These are phyloP conservation scores for Idaea dimidiata DNA, from an alignment of 2,888 invertebrate genomes.

Conservation along the genomic window DNA sequence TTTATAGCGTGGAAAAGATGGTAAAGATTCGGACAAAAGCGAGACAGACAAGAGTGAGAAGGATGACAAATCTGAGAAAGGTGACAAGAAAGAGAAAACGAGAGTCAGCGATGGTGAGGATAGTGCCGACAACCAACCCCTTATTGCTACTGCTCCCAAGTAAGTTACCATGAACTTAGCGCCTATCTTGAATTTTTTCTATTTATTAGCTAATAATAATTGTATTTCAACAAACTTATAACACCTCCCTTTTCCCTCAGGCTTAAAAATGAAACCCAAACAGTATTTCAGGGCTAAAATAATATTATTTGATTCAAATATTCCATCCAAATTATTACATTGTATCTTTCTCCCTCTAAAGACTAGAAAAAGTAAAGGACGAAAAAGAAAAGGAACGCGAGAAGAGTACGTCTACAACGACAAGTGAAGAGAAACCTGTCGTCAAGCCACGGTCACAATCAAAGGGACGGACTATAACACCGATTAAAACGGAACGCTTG, in stretches of 20 bases:
- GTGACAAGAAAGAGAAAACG: conserved; percentile 61
- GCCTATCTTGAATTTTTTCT: no score
- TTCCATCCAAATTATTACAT: neutral
- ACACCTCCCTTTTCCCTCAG: no score
- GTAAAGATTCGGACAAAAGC: conserved; percentile 70
- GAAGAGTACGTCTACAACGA: conserved; percentile 44
- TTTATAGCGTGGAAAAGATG: conserved; percentile 57
- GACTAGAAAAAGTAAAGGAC: conserved; percentile 14
- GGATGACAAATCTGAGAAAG: conserved; percentile 58
- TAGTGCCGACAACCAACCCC: conserved; percentile 75
- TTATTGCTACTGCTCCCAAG: conserved; percentile 63
- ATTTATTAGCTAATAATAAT: no score
- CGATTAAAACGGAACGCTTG: conserved; percentile 53
- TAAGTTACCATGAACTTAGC: conserved; percentile 36
- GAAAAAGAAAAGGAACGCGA: conserved; percentile 48
- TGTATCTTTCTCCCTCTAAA: neutral
- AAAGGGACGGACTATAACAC: conserved; percentile 57
- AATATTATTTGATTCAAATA: neutral
- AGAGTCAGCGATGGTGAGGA: conserved; percentile 70
- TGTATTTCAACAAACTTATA: no score
- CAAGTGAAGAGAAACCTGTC: conserved; percentile 58
- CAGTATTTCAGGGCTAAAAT: neutral
- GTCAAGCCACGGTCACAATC: conserved; percentile 65
- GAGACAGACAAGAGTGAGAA: conserved; percentile 73
- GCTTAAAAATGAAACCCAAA: no score